phyloP scores from a whole-genome alignment of 2,888 invertebrate species.

The Cyaniris semiargus region DNA sequence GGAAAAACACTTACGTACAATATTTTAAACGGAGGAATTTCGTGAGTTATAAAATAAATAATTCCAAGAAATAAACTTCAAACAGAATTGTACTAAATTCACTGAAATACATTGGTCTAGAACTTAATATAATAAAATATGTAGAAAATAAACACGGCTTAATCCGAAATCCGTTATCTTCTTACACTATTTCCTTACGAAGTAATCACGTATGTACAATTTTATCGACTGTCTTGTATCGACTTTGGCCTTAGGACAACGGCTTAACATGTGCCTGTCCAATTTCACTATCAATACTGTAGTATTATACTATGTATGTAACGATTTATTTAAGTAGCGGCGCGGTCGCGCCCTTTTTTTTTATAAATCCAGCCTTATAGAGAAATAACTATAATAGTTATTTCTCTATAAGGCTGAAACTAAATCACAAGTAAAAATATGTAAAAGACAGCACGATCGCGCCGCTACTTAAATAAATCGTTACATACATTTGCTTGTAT shows the following conservation, averaged over 20 bases:
- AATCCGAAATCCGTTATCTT: slow-evolving; percentile 2
- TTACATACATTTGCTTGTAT: too few relatives aligned
- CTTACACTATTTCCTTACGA: background rate
- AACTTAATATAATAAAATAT: background rate
- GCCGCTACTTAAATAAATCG: too few relatives aligned
- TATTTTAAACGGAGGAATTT: slow-evolving; percentile 4
- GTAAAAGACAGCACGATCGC: too few relatives aligned
- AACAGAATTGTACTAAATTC: background rate
- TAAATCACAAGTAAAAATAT: too few relatives aligned
- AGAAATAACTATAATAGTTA: too few relatives aligned
- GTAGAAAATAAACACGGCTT: background rate
- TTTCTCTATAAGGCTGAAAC: too few relatives aligned
- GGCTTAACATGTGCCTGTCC: background rate
- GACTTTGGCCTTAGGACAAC: background rate
- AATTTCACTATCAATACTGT: background rate
- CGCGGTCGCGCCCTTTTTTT: too few relatives aligned
- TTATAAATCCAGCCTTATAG: too few relatives aligned
- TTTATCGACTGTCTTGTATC: slow-evolving; percentile 7
- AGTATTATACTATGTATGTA: too few relatives aligned
- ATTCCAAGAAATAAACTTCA: background rate
- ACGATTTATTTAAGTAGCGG: too few relatives aligned
- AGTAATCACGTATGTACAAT: background rate
- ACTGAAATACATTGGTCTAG: background rate
- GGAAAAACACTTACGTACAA: background rate
- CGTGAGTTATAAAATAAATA: background rate